Percentiles rank a stretch among this genome's conserved stretches.
Conservation (phyloP, 1,140 invertebrate species). For the Physella acuta region DNA sequence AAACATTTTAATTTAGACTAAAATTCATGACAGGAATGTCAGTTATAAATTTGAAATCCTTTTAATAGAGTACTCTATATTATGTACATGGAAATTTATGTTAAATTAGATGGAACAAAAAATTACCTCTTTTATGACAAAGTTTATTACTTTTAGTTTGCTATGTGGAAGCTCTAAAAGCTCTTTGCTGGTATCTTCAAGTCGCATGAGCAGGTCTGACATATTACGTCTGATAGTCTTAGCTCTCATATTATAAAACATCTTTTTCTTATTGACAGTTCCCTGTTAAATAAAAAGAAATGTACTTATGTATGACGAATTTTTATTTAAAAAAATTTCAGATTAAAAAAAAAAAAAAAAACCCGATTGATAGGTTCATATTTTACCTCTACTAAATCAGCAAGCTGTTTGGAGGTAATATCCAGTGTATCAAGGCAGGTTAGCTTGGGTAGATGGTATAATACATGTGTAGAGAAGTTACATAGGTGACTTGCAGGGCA, state of each 20-base stretch:
- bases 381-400: conserved; percentile 56
- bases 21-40: no score
- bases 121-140: conserved; percentile 50
- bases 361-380: no score
- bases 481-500: conserved; percentile 54
- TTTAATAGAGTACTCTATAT: no score
- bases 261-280: conserved; percentile 59
- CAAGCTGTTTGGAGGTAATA: conserved; percentile 47
- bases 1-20: no score
- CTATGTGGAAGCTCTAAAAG: conserved; percentile 43
- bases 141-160: conserved; percentile 38
- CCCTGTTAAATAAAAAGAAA: conserved; percentile 37
- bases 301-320: no score
- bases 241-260: conserved; percentile 59
- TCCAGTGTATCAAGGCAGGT: conserved; percentile 52
- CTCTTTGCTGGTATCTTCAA: conserved; percentile 38
- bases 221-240: conserved; percentile 53
- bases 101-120: background rate
- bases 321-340: no score
- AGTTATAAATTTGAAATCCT: no score
- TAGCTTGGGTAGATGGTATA: conserved; percentile 57
- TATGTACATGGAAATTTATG: no score
- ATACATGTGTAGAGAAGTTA: conserved; percentile 57
- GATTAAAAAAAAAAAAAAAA: no score
- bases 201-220: conserved; percentile 42